Evolutionary conservation across 2,888 invertebrate genomes (phyloP), one percentile per base, ranked within the genome.

Genomic region (Brachycybe producta): DNA sequence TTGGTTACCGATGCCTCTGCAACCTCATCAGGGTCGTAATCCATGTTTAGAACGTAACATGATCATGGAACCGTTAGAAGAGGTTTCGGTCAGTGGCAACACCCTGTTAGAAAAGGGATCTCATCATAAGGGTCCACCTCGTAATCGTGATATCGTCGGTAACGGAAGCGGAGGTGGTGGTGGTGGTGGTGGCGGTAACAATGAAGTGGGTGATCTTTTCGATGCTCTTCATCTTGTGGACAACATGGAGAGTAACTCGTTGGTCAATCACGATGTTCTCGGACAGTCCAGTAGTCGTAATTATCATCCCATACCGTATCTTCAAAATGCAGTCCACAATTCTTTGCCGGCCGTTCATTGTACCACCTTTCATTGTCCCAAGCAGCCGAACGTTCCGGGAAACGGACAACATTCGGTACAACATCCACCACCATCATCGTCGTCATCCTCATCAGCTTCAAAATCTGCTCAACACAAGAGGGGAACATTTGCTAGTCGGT

Each of bases 21-120:
- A 82, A 61, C 83, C 85, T 0, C 82, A 85, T 66, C 84, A 87
- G 65, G 90, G 88, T 1, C 73, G 84, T 26, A 90, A 87, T 71
- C 78, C 81, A 8, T 90, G 86, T 55, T 72, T 81, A 61, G 84
- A 84, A 62, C 70, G 84, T 8, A 86, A 86, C 68, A 67, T 79
- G 65, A 75, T 60, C 73, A 77, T 75, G 55, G 60, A 65, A 26
- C 65, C 67, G 44, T 65, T 64, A 44, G 69, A 69, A 56, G 76
- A 76, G 57, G 62, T 77, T 2, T 67, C 70, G 1, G 66, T 70
- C 15, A 62, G 65, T 17, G 68, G 68, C 17, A 67, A 66, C 56
- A 61, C 60, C 1, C 57, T 70, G 28, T 57, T 70, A 13, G 63
- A 62, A 17, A 62, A 60, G 39, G 57, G 56, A 11, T 46, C 52